Evolutionary conservation across 2,797 vertebrate species (phyloP).

Genomic region (Leptodactylus fallax): DNA sequence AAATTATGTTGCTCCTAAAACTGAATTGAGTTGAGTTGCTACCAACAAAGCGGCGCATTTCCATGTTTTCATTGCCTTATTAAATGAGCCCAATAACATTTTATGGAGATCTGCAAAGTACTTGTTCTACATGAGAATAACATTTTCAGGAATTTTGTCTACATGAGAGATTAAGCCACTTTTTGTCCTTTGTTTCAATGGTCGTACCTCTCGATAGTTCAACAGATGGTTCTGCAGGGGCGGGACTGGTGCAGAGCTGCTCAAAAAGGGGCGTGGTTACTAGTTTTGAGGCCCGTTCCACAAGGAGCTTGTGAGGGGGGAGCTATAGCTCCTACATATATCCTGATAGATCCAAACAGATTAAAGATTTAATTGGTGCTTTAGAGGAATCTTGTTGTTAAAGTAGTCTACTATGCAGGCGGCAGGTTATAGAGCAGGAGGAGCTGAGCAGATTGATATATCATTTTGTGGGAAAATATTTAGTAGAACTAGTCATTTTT

Average conservation of each 20-base stretch:
- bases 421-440: too few relatives aligned
- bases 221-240: not conserved
- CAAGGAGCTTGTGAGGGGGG: too few relatives aligned
- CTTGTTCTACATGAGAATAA: not conserved
- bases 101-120: not conserved
- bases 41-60: not conserved
- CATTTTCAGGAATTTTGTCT: not conserved
- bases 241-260: not conserved
- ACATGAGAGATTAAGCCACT: too few relatives aligned
- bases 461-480: too few relatives aligned
- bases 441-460: too few relatives aligned
- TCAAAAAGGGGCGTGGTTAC: not conserved
- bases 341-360: too few relatives aligned
- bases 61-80: constrained; percentile 7
- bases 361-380: too few relatives aligned
- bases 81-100: constrained; percentile 23
- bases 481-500: too few relatives aligned
- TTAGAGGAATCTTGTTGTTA: too few relatives aligned
- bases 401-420: too few relatives aligned
- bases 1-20: not conserved
- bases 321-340: too few relatives aligned
- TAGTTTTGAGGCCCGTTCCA: too few relatives aligned
- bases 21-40: not conserved
- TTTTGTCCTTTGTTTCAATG: not conserved
- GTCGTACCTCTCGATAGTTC: not conserved